Base-by-base conservation (phyloP, 1,140 invertebrate species). In the Aphelenchoides avenae region DNA sequence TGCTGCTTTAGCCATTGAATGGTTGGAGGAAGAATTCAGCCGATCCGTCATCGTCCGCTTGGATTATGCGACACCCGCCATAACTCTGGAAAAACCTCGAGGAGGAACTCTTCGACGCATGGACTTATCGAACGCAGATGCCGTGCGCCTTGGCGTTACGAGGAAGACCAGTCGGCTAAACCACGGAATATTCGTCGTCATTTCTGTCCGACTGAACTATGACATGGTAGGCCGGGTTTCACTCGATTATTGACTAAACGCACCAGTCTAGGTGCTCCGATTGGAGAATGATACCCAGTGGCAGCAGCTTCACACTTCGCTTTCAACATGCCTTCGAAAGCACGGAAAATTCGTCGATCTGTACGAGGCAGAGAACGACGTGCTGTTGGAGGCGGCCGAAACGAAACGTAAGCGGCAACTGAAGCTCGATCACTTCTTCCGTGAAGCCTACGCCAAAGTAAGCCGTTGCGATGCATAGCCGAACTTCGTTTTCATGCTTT, bases 361-460 rank as follows among this genome's bases (percentile, higher is more conserved):
- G 37, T 53, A 60, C 13, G 63, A 87, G 67, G 78, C 72, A 3
- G 74, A 83, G 61, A 82, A 89, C 44, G 91, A 95, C 64, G 84
- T 89, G 40, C 89, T 98, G 82, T 78, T 95, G 42, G 85, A 87
- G 18, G 87, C 90, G 70, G 93, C 93, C 7, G 91, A 96, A 79
- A 98, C 93, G 0, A 88, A 91, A 71, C 90, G 95, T 73, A 84
- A 94, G 41, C 79, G 94, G 26, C 91, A 97, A 70, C 87, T 88
- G 64, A 86, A 91, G 66, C 77, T 98, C 26, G 93, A 97, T 73
- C 90, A 95, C 79, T 99, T 99, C 82, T 98, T 99, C 80, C 84
- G 93, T 64, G 91, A 95, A 79, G 92, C 94, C 0, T 98, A 98
- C 70, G 89, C 91, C 1, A 81, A 59, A 34, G 57, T 59, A 4